Evolutionary conservation across 2,797 vertebrate species (phyloP), one percentile per base, ranked within the genome.

Genomic region (Xenentodon cancila): DNA sequence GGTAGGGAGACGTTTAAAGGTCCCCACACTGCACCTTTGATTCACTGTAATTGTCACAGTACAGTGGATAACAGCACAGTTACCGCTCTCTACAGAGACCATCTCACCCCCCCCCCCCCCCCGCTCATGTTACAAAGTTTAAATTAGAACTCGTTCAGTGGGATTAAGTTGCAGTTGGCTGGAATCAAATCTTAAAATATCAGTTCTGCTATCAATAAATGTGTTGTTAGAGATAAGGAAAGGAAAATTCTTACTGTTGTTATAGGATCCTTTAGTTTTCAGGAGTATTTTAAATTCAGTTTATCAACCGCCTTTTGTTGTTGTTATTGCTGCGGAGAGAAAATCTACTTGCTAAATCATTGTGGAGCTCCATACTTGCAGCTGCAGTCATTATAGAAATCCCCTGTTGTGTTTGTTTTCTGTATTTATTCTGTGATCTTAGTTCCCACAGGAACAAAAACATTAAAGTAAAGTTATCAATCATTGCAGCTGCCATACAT

Each of bases 1-100:
- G 51, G 61, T 61, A 77, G 65, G 68, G 74, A 67, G 65, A 77
- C 32, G 68, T 77, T 88, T 81, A 84, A 86, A 81, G 66, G 59
- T 69, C 71, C 77, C 67, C 74, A 72, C 73, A 73, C 75, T 67
- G 64, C 34, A 43, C 67, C 81, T 83, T 86, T 85, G 77, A 87
- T 84, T 88, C 79, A 78, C 77, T 81, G 60, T 88, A 89, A 91
- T 89, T 90, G 91, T 90, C 82, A 81, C 60, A 61, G 77, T 73
- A 73, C 71, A 75, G 82, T 60, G 51, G 65, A 86, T 53, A 83
- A 69, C 64, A 71, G 55, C 60, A 55, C 37, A 51, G 64, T 50
- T 63, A 60, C 25, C 44, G 47, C 65, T 79, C 79, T 81, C 82
- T 77, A 59, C 64, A 59, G 81, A 87, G 82, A 88, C 77, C 47